These are phyloP conservation scores for Tricholaema leucomelas DNA, from an alignment of 2,113 vertebrate species.

Conservation along the genomic window DNA sequence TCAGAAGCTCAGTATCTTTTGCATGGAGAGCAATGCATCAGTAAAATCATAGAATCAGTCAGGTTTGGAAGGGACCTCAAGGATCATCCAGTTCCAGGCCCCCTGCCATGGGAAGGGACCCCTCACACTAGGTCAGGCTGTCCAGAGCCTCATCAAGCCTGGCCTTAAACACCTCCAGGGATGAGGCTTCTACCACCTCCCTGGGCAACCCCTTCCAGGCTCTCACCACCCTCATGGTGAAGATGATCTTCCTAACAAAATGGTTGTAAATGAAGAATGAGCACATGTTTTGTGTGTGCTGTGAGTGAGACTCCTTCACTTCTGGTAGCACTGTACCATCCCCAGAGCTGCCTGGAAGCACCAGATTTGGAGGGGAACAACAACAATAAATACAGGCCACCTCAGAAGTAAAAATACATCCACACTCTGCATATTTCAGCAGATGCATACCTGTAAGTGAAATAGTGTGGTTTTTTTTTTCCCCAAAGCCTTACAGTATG, in stretches of 20 bases:
- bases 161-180: too few relatives aligned
- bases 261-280: background rate
- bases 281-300: background rate
- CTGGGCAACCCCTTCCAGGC: too few relatives aligned
- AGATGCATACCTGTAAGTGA: background rate
- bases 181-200: too few relatives aligned
- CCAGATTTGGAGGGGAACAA: background rate
- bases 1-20: background rate
- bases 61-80: too few relatives aligned
- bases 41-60: background rate
- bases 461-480: background rate
- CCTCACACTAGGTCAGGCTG: too few relatives aligned
- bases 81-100: too few relatives aligned
- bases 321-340: background rate
- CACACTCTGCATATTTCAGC: background rate
- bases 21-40: background rate
- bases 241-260: too few relatives aligned
- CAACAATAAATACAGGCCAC: background rate
- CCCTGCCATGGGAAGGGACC: too few relatives aligned
- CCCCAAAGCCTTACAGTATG: background rate
- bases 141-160: too few relatives aligned
- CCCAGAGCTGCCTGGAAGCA: background rate
- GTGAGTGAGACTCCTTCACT: background rate
- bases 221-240: too few relatives aligned
- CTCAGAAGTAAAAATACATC: background rate